Conservation (phyloP, 1,140 invertebrate genomes). For the Zaprionus kolodkinae region DNA sequence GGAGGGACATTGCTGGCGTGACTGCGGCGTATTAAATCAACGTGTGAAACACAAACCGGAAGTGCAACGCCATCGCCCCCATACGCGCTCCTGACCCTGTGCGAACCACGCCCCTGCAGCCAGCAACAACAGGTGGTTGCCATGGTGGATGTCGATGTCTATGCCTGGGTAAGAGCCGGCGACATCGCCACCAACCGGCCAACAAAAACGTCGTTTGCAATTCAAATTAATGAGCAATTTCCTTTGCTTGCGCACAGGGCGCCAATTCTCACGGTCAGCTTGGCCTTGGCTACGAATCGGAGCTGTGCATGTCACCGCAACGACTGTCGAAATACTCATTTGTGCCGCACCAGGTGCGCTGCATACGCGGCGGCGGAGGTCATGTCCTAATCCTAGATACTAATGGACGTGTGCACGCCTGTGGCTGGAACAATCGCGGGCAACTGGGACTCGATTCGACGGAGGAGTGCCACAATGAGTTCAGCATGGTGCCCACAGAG, state of each 20-base stretch:
- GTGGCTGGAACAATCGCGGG: conserved; percentile 94
- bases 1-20: conserved; percentile 62
- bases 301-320: conserved; percentile 87
- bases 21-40: conserved; percentile 77
- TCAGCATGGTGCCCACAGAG: conserved; percentile 66
- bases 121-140: conserved; percentile 65
- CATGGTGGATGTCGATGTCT: conserved; percentile 60
- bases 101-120: background rate
- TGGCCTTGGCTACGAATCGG: conserved; percentile 88
- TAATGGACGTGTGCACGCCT: conserved; percentile 90
- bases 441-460: conserved; percentile 88
- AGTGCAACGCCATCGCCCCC: conserved; percentile 54
- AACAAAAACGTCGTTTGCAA: conserved; percentile 63
- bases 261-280: conserved; percentile 94
- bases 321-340: conserved; percentile 85
- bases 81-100: conserved; percentile 23
- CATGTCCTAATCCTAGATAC: conserved; percentile 89
- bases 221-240: conserved; percentile 80
- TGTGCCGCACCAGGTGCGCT: conserved; percentile 85
- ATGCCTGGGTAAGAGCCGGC: conserved; percentile 62
- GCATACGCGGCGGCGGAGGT: conserved; percentile 90
- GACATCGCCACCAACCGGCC: conserved; percentile 1
- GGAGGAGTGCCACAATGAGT: conserved; percentile 71
- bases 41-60: conserved; percentile 74
- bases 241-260: conserved; percentile 86